phyloP scores from a whole-genome alignment of 2,113 vertebrate genomes.

The Petaurus breviceps region DNA sequence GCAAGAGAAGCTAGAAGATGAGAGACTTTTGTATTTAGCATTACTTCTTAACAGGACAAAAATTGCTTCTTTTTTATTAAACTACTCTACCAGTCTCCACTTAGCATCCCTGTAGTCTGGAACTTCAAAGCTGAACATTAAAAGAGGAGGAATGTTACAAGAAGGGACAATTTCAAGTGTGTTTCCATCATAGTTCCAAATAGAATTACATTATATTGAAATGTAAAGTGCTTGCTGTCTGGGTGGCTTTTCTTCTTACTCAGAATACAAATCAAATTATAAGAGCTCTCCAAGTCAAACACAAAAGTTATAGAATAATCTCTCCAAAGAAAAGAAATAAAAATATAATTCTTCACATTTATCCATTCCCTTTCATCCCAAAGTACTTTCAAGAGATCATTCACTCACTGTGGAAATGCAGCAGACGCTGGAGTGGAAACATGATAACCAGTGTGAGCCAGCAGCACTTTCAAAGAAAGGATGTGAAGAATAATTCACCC shows the following conservation, averaged over 20 bases:
- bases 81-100: not conserved
- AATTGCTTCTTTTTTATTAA: constrained; percentile 17
- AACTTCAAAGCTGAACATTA: constrained; percentile 52
- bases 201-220: constrained; percentile 52
- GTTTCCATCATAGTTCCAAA: constrained; percentile 65
- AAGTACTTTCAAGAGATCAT: constrained; percentile 53
- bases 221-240: constrained; percentile 43
- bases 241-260: constrained; percentile 16
- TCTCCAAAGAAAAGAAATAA: constrained; percentile 58
- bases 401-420: constrained; percentile 12
- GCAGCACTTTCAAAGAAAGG: constrained; percentile 43
- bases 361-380: constrained; percentile 45
- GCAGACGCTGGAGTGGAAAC: constrained; percentile 33
- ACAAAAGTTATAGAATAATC: constrained; percentile 50
- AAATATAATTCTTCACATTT: constrained; percentile 61
- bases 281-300: constrained; percentile 59
- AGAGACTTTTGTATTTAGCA: constrained; percentile 1
- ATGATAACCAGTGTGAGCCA: constrained; percentile 42
- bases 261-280: constrained; percentile 57
- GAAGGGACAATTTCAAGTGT: constrained; percentile 59
- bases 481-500: constrained; percentile 61
- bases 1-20: not conserved
- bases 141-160: constrained; percentile 44
- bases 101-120: constrained; percentile 19
- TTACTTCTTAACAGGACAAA: constrained; percentile 37